phyloP scores from a whole-genome alignment of 2,113 vertebrate genomes.

The Bubalus kerabau region DNA sequence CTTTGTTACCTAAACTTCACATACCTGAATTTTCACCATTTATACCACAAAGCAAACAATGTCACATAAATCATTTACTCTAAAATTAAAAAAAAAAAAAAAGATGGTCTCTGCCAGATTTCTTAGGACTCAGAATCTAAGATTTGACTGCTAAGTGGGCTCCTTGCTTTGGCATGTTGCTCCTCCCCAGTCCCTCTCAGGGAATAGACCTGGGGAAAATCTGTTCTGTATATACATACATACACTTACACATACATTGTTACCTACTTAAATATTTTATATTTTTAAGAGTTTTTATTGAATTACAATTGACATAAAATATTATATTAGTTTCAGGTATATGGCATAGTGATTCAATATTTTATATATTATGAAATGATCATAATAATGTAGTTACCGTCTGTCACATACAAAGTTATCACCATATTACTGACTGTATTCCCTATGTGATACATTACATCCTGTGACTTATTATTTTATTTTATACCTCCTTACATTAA shows the following conservation, averaged over 20 bases:
- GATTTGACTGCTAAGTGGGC: neutral
- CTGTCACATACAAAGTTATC: neutral
- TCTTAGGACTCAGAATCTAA: neutral
- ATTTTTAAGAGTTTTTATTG: neutral
- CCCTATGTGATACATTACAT: neutral
- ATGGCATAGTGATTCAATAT: neutral
- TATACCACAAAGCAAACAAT: neutral
- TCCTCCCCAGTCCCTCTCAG: neutral
- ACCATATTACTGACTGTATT: neutral
- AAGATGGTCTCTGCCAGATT: neutral
- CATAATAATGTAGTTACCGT: neutral
- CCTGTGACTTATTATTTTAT: neutral
- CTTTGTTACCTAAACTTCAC: neutral
- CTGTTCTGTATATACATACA: neutral
- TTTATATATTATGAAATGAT: neutral
- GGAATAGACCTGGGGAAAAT: neutral
- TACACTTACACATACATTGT: neutral
- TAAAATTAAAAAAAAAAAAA: neutral
- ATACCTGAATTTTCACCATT: neutral
- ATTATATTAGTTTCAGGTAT: neutral
- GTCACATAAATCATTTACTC: neutral
- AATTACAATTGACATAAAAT: neutral
- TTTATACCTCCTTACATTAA: neutral
- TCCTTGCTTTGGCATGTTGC: neutral
- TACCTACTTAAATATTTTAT: neutral